A percentile compares a stretch with the other conserved stretches of the same genome.
phyloP scores from a whole-genome alignment of 2,888 invertebrate species.

The Microplitis deprimator region DNA sequence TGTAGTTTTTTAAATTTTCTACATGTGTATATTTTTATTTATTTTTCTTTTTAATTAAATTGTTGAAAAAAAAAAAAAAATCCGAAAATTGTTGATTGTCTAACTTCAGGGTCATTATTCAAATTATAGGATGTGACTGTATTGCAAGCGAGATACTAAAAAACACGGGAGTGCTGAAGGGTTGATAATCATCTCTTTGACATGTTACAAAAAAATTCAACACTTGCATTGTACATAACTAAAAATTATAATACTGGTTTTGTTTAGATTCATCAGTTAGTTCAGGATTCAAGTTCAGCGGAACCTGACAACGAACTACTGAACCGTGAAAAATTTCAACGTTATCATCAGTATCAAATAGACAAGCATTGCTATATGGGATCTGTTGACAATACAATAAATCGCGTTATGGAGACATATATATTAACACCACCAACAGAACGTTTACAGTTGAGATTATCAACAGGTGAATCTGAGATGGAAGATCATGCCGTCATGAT shows the following conservation, averaged over 20 bases:
- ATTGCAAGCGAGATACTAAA: too few relatives aligned
- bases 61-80: too few relatives aligned
- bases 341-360: constrained; percentile 80
- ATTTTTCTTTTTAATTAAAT: too few relatives aligned
- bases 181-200: too few relatives aligned
- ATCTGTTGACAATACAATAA: constrained; percentile 81
- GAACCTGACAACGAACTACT: constrained; percentile 56
- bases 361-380: constrained; percentile 72
- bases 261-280: constrained; percentile 28
- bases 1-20: too few relatives aligned
- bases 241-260: not conserved
- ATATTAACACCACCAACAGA: constrained; percentile 73
- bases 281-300: constrained; percentile 11
- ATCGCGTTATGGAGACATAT: constrained; percentile 78
- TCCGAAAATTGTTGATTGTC: too few relatives aligned
- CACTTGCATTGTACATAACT: not conserved
- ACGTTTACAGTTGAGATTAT: constrained; percentile 61
- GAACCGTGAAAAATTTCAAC: constrained; percentile 65
- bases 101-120: too few relatives aligned
- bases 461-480: constrained; percentile 73
- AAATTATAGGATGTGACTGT: too few relatives aligned
- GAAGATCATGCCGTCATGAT: constrained; percentile 82
- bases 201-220: too few relatives aligned
- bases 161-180: too few relatives aligned
- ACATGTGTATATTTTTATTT: too few relatives aligned